Percentiles rank a stretch among this genome's conserved stretches.
These are phyloP conservation scores for Melanocharis versteri DNA, from an alignment of 2,113 vertebrate genomes.

Conservation along the genomic window DNA sequence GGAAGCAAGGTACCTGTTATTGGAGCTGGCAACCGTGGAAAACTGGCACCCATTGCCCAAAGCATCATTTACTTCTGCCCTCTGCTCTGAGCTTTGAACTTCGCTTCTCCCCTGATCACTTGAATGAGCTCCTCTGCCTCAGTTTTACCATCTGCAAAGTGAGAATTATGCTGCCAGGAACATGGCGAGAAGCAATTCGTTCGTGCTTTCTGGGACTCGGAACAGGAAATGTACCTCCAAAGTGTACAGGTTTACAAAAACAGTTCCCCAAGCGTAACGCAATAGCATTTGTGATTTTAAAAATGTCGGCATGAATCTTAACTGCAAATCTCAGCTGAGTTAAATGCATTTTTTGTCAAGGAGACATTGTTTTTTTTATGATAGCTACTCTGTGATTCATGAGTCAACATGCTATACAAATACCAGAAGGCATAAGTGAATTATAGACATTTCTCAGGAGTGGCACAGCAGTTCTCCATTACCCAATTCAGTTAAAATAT, in stretches of 20 bases:
- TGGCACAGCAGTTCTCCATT: conserved; percentile 56
- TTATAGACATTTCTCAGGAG: conserved; percentile 57
- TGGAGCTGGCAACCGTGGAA: not conserved
- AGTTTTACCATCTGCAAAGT: not conserved
- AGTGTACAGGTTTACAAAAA: not conserved
- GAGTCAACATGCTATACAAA: conserved; percentile 56
- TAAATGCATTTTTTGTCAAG: conserved; percentile 39
- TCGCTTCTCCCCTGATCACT: not conserved
- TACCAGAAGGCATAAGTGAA: conserved; percentile 60
- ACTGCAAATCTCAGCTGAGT: conserved; percentile 37
- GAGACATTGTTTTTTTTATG: conserved; percentile 25
- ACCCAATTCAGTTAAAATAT: conserved; percentile 57
- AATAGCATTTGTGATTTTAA: conserved; percentile 28
- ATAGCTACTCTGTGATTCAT: conserved; percentile 59
- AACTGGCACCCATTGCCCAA: not conserved
- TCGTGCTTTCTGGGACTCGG: not conserved
- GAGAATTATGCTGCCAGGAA: not conserved
- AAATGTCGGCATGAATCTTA: conserved; percentile 27
- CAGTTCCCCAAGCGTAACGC: not conserved
- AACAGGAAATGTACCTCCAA: not conserved
- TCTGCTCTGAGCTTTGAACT: not conserved
- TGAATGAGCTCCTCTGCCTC: not conserved
- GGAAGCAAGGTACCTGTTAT: not conserved
- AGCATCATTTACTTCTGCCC: not conserved
- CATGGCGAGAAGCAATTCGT: not conserved